Conservation (phyloP, 2,113 vertebrate genomes). For the Neopipo cinnamomea region DNA sequence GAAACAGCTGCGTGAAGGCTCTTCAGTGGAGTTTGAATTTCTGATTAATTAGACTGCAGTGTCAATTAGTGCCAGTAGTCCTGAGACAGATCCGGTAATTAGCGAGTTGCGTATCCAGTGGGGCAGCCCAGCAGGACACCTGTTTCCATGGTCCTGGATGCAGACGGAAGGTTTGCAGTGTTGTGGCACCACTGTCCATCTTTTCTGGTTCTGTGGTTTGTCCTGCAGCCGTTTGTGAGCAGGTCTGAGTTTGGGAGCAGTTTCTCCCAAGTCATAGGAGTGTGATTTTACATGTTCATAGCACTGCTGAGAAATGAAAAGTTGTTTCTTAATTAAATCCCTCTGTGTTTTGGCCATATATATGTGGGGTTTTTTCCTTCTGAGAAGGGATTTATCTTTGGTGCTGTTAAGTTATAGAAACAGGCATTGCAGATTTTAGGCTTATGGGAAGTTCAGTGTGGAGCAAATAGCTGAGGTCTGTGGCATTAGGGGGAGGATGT, state of each 20-base stretch:
- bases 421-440: background rate
- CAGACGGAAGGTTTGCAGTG: background rate
- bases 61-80: constrained; percentile 66
- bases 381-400: background rate
- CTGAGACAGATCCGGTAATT: constrained; percentile 50
- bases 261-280: background rate
- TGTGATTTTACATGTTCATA: background rate
- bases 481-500: background rate
- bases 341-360: background rate
- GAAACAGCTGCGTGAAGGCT: constrained; percentile 27
- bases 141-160: background rate
- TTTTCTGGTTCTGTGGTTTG: background rate
- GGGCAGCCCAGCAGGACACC: constrained; percentile 27
- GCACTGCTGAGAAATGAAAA: background rate
- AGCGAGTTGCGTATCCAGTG: background rate
- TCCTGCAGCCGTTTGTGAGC: background rate
- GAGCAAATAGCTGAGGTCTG: background rate
- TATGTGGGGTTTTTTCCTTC: background rate
- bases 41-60: constrained; percentile 62
- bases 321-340: background rate
- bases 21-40: constrained; percentile 47
- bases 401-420: background rate
- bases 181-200: background rate
- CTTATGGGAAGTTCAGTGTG: background rate
- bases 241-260: background rate